Percentiles rank a stretch among this genome's conserved stretches.
Conservation (phyloP, 1,140 invertebrate species). For the Psix sp. region DNA sequence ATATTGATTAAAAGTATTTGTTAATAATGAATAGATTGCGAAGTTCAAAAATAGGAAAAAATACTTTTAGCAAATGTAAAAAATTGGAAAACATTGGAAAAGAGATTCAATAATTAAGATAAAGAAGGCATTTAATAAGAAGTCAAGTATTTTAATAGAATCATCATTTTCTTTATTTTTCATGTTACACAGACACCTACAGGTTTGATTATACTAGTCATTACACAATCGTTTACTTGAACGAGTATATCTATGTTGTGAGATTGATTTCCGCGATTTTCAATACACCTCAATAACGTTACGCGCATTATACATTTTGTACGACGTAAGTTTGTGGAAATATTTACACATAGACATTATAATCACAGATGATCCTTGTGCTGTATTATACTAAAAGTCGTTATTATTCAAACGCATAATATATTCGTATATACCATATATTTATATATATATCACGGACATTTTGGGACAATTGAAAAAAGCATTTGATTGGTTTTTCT, state of each 20-base stretch:
- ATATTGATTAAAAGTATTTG: too few species aligned
- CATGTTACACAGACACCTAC: conserved; percentile 62
- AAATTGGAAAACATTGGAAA: too few species aligned
- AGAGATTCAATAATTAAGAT: too few species aligned
- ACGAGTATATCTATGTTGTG: conserved; percentile 60
- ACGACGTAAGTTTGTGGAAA: conserved; percentile 59
- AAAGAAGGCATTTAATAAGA: too few species aligned
- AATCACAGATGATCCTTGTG: conserved; percentile 64
- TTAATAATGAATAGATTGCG: too few species aligned
- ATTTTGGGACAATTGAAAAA: conserved; percentile 51
- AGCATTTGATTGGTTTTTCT: background rate
- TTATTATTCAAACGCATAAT: conserved; percentile 52
- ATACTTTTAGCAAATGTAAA: too few species aligned
- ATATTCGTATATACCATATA: conserved; percentile 37
- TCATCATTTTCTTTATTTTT: conserved; percentile 56
- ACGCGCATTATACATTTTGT: conserved; percentile 57
- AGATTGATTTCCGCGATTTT: conserved; percentile 48
- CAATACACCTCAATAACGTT: conserved; percentile 54
- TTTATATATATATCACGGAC: conserved; percentile 39
- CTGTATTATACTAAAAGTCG: conserved; percentile 59
- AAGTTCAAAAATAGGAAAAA: too few species aligned
- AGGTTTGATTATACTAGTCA: conserved; percentile 61
- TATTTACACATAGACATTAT: conserved; percentile 62
- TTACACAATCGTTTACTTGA: conserved; percentile 61
- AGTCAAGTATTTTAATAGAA: conserved; percentile 45